Percentiles rank a stretch among this genome's conserved stretches.
These are phyloP conservation scores for Ceratotherium simum DNA, from an alignment of 2,113 vertebrate species.

Conservation along the genomic window DNA sequence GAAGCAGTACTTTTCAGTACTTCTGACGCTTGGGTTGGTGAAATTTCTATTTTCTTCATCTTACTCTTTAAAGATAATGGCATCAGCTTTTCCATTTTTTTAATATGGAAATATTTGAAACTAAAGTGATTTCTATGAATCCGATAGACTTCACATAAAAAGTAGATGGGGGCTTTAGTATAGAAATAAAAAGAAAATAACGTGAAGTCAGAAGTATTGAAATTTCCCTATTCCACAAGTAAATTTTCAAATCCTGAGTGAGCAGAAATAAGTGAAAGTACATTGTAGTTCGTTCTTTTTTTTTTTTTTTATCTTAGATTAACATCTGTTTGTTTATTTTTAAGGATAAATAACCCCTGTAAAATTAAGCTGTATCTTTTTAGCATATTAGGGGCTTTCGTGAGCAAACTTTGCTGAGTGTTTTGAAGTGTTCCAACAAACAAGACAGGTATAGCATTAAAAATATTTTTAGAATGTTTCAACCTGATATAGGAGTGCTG, in stretches of 20 bases:
- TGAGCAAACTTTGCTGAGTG: slow-evolving; percentile 30
- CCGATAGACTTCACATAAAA: not conserved
- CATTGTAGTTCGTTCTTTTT: not conserved
- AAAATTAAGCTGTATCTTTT: slow-evolving; percentile 1
- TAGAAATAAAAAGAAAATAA: slow-evolving; percentile 6
- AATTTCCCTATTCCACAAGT: not conserved
- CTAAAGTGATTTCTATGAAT: slow-evolving; percentile 44
- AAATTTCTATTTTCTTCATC: slow-evolving; percentile 54
- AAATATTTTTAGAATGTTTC: slow-evolving; percentile 31
- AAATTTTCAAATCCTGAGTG: not conserved
- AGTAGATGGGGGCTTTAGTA: not conserved
- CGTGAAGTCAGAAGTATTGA: not conserved
- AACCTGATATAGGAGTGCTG: not conserved
- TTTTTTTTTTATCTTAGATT: not conserved
- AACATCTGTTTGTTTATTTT: slow-evolving; percentile 36
- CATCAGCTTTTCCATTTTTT: not conserved
- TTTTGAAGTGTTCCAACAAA: slow-evolving; percentile 39
- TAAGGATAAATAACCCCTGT: not conserved
- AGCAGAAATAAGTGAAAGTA: slow-evolving; percentile 13
- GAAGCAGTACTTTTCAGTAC: slow-evolving; percentile 67
- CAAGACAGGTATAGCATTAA: not conserved
- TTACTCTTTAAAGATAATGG: slow-evolving; percentile 6
- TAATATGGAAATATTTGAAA: slow-evolving; percentile 33
- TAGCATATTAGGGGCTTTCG: not conserved
- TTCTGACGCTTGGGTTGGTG: slow-evolving; percentile 39